Evolutionary conservation across 2,888 invertebrate species (phyloP), one percentile per base, ranked within the genome.

Genomic region (Thalpophila matura): DNA sequence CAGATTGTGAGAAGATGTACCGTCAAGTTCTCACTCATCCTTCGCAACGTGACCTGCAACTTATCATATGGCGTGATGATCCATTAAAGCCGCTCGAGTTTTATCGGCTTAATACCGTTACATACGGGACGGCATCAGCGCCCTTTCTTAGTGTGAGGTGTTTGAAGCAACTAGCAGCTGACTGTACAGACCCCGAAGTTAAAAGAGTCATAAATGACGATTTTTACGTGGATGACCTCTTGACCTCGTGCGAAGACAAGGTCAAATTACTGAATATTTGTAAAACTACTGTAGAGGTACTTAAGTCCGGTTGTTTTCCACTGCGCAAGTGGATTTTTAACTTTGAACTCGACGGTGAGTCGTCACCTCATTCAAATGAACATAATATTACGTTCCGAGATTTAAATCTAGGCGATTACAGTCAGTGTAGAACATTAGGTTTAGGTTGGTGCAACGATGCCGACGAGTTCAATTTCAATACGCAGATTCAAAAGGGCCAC

Each of bases 71-170:
- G n/a, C n/a, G n/a, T n/a, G n/a, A n/a, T n/a, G n/a, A n/a, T n/a
- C n/a, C n/a, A n/a, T n/a, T n/a, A n/a, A n/a, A n/a, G n/a, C n/a
- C n/a, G n/a, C n/a, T n/a, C n/a, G n/a, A n/a, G n/a, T n/a, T n/a
- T n/a, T n/a, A n/a, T n/a, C n/a, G n/a, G n/a, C n/a, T n/a, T n/a
- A n/a, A n/a, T n/a, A n/a, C n/a, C n/a, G n/a, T n/a, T n/a, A n/a
- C n/a, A n/a, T n/a, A n/a, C 46, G 9, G 47, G 47, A n/a, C 47
- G 56, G 2, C n/a, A 29, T 7, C 22, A 47, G 18, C 56, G 47
- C 14, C 29, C 29, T 12, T 29, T 56, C 4, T 1, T 46, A 4
- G 46, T 46, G 56, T 3, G 29, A 10, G 29, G 2, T 6, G 9
- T 4, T 29, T 7, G 7, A 9, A 29, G 4, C 29, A 3, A 2